These are phyloP conservation scores for Aphidius colemani DNA, from an alignment of 2,888 invertebrate genomes.

Conservation along the genomic window DNA sequence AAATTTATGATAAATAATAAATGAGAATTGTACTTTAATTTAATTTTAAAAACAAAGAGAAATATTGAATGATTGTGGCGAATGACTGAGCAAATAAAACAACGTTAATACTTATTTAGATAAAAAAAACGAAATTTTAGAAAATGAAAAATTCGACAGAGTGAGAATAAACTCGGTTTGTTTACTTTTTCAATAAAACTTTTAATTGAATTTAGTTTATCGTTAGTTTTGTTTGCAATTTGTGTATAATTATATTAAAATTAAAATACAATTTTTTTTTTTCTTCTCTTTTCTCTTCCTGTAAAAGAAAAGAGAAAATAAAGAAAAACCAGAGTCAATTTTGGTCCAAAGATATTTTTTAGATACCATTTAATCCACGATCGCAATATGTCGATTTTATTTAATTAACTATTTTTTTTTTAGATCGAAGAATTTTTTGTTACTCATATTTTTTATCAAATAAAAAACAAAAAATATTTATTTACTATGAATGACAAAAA, in stretches of 20 bases:
- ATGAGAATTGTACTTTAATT: too few species aligned
- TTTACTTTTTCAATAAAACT: slow-evolving; percentile 2
- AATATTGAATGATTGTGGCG: neutral
- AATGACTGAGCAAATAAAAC: neutral
- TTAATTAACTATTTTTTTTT: too few species aligned
- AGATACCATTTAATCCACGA: slow-evolving; percentile 16
- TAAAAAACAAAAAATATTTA: slow-evolving; percentile 8
- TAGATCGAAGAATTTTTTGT: neutral
- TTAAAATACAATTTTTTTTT: slow-evolving; percentile 8
- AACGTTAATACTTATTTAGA: neutral
- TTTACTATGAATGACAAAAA: slow-evolving; percentile 8
- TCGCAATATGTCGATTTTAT: too few species aligned
- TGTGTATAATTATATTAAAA: slow-evolving; percentile 1
- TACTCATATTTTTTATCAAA: slow-evolving; percentile 12
- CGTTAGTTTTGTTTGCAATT: neutral
- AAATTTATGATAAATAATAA: too few species aligned
- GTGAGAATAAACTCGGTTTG: slow-evolving; percentile 1
- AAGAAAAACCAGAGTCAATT: slow-evolving; percentile 25
- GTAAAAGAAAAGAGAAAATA: neutral
- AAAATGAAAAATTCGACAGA: slow-evolving; percentile 1
- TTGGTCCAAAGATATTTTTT: slow-evolving; percentile 30
- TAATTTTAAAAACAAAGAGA: neutral
- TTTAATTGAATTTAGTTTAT: neutral
- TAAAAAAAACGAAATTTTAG: slow-evolving; percentile 4
- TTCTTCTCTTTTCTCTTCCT: slow-evolving; percentile 1